These are phyloP conservation scores for Alviniconcha strummeri DNA, from an alignment of 2,888 invertebrate species.

Conservation along the genomic window DNA sequence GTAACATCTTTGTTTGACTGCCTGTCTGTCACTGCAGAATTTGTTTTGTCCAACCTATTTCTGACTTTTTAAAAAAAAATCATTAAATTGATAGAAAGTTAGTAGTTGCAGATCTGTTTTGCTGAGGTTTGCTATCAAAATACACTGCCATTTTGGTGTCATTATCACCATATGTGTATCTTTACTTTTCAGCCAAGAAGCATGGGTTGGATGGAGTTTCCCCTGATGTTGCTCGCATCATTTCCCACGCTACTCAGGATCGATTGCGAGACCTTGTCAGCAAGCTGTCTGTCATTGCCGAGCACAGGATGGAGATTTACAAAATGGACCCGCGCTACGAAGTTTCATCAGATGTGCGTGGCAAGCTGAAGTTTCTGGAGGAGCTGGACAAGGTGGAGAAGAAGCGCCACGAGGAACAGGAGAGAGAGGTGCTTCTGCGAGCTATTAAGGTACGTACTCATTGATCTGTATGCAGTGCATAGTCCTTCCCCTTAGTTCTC, in stretches of 20 bases:
- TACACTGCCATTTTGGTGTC: too few relatives aligned
- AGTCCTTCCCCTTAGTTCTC: too few relatives aligned
- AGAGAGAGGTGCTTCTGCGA: constrained; percentile 92
- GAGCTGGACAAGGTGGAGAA: constrained; percentile 95
- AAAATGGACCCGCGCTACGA: constrained; percentile 94
- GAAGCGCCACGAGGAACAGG: constrained; percentile 94
- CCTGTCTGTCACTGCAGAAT: too few relatives aligned
- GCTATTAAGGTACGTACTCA: constrained; percentile 87
- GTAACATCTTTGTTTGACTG: too few relatives aligned
- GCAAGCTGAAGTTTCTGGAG: constrained; percentile 97
- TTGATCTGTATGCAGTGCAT: constrained; percentile 49
- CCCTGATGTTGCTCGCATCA: constrained; percentile 88
- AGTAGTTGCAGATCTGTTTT: too few relatives aligned
- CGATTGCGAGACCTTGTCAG: constrained; percentile 92
- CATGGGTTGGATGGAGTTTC: constrained; percentile 89
- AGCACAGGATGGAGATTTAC: constrained; percentile 94
- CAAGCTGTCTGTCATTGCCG: constrained; percentile 93
- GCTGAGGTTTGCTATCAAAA: too few relatives aligned
- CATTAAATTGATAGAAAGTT: too few relatives aligned
- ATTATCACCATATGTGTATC: too few relatives aligned
- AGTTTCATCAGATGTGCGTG: constrained; percentile 89
- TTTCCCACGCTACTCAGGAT: constrained; percentile 96
- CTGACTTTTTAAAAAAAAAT: too few relatives aligned
- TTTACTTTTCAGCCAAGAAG: constrained; percentile 75
- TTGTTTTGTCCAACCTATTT: too few relatives aligned